phyloP scores from a whole-genome alignment of 1,140 invertebrate genomes.

The Choristoneura fumiferana region DNA sequence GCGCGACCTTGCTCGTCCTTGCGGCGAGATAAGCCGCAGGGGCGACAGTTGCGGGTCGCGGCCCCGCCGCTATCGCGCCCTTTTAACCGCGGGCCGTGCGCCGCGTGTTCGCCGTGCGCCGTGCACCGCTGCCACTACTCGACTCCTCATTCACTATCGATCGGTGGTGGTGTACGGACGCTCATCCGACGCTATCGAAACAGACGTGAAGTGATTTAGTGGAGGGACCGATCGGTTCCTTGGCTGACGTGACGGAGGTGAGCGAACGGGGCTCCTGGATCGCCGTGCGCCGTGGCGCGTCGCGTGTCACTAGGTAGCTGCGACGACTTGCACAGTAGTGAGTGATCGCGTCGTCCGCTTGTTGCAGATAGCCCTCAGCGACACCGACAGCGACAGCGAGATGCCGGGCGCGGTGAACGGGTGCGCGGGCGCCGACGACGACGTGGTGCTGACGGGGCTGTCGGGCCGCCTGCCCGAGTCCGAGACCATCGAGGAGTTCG shows the following conservation, averaged over 20 bases:
- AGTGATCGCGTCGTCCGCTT: slow-evolving; percentile 22
- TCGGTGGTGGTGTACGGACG: background rate
- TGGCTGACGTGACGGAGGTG: background rate
- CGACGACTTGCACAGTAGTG: background rate
- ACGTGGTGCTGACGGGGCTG: slow-evolving; percentile 93
- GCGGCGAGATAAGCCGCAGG: slow-evolving; percentile 44
- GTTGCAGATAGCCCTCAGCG: slow-evolving; percentile 39
- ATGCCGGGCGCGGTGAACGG: slow-evolving; percentile 62
- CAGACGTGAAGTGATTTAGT: slow-evolving; percentile 8
- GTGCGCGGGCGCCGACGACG: slow-evolving; percentile 74
- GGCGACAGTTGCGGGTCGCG: slow-evolving; percentile 50
- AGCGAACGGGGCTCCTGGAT: slow-evolving; percentile 19
- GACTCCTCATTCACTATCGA: background rate
- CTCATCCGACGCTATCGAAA: background rate
- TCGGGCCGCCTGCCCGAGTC: slow-evolving; percentile 95
- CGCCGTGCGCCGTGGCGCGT: background rate
- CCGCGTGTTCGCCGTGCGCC: slow-evolving; percentile 28
- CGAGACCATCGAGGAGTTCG: slow-evolving; percentile 92
- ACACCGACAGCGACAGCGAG: slow-evolving; percentile 14
- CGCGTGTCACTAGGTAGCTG: background rate
- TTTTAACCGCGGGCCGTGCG: slow-evolving; percentile 49
- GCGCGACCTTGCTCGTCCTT: slow-evolving; percentile 65
- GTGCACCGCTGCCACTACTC: slow-evolving; percentile 11
- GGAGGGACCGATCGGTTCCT: background rate
- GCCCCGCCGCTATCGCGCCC: slow-evolving; percentile 58